phyloP scores from a whole-genome alignment of 2,797 vertebrate species.

The Furcifer pardalis region DNA sequence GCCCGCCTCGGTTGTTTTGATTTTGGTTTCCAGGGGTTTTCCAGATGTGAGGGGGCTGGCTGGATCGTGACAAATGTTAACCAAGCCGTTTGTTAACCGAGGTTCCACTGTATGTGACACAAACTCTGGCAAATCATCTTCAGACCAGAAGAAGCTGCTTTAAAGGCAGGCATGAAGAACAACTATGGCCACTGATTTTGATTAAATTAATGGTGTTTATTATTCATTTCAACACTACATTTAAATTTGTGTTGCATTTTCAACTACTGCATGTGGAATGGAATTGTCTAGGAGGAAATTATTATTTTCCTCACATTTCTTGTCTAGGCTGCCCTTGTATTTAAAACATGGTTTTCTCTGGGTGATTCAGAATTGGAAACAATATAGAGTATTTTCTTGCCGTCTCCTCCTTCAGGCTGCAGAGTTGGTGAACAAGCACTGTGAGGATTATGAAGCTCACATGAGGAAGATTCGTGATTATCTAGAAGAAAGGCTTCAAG shows the following conservation, averaged over 20 bases:
- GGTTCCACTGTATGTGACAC: too few relatives aligned
- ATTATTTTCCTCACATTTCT: background rate
- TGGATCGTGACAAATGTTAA: too few relatives aligned
- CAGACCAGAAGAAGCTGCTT: background rate
- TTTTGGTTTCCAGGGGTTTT: too few relatives aligned
- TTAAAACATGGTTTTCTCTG: background rate
- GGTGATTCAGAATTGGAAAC: too few relatives aligned
- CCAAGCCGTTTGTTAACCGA: too few relatives aligned
- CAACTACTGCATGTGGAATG: background rate
- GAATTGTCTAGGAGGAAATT: background rate
- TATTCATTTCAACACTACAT: background rate
- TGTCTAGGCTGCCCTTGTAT: background rate
- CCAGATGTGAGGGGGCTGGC: too few relatives aligned
- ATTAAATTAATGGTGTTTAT: background rate
- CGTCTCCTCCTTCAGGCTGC: slow-evolving; percentile 82
- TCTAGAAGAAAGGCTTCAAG: slow-evolving; percentile 86
- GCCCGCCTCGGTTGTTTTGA: too few relatives aligned
- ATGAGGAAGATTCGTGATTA: slow-evolving; percentile 84
- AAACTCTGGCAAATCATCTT: background rate
- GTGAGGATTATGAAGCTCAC: slow-evolving; percentile 82
- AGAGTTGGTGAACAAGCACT: slow-evolving; percentile 86
- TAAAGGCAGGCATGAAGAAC: background rate
- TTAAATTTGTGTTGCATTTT: background rate
- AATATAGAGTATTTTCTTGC: background rate
- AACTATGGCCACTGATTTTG: background rate